Evolutionary conservation across 2,797 vertebrate genomes (phyloP).

Genomic region (Zalophus californianus): DNA sequence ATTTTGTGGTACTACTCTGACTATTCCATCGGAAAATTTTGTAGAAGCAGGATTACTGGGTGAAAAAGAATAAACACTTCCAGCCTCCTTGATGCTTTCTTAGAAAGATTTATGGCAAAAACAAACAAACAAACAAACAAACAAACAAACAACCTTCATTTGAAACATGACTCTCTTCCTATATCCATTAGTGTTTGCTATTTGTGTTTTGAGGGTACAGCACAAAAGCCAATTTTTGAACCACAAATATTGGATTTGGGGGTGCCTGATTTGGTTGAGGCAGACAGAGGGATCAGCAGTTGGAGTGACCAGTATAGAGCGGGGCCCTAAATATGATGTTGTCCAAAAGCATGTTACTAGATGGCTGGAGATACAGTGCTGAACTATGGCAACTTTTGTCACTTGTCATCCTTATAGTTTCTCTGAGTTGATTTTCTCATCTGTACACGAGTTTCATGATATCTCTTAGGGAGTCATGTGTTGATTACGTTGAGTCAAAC

Average conservation of each 20-base stretch:
- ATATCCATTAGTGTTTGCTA: slow-evolving; percentile 8
- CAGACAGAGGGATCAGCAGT: not conserved
- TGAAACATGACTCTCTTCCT: slow-evolving; percentile 33
- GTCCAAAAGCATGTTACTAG: not conserved
- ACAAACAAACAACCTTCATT: slow-evolving; percentile 6
- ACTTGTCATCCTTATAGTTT: not conserved
- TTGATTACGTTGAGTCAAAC: slow-evolving; percentile 61
- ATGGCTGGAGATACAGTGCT: slow-evolving; percentile 8
- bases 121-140: not conserved
- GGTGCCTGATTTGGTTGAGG: slow-evolving; percentile 33
- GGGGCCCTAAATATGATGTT: not conserved
- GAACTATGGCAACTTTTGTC: not conserved
- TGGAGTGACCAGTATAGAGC: not conserved
- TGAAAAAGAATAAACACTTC: slow-evolving; percentile 20
- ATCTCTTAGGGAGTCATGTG: slow-evolving; percentile 48
- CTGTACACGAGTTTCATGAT: slow-evolving; percentile 62
- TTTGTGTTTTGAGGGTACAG: not conserved
- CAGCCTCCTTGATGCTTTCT: not conserved
- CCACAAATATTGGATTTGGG: not conserved
- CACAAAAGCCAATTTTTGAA: not conserved
- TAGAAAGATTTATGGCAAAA: not conserved
- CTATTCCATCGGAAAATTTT: slow-evolving; percentile 39
- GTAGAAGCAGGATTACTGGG: not conserved
- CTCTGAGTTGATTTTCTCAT: slow-evolving; percentile 63
- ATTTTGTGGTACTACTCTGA: not conserved